Percentiles rank a stretch among this genome's conserved stretches.
Conservation (phyloP, 2,888 invertebrate genomes). For the Gortyna flavago region DNA sequence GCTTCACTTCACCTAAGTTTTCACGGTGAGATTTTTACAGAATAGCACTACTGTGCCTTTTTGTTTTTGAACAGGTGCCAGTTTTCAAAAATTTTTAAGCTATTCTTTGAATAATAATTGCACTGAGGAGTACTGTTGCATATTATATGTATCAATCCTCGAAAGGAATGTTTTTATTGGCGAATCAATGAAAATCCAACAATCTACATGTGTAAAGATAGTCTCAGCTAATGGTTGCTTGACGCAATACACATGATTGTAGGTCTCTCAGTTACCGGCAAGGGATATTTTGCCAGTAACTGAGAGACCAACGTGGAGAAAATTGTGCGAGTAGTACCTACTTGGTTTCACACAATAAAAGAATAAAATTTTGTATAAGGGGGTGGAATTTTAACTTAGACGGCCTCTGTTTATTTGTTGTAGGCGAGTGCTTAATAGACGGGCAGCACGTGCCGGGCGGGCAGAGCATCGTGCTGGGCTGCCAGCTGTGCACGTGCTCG, state of each 20-base stretch:
- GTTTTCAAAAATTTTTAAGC: background rate
- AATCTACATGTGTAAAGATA: background rate
- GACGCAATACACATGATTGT: background rate
- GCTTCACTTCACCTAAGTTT: too few species aligned
- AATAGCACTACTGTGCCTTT: too few species aligned
- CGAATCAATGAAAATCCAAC: background rate
- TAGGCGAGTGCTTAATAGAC: conserved; percentile 81
- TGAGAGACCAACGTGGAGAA: background rate
- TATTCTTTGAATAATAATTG: background rate
- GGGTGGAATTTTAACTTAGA: background rate
- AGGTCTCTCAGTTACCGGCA: background rate
- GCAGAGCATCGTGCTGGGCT: conserved; percentile 74
- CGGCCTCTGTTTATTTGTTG: background rate
- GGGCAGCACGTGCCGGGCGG: conserved; percentile 79
- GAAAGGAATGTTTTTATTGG: background rate
- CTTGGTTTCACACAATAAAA: background rate
- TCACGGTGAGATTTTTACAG: too few species aligned
- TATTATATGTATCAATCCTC: background rate
- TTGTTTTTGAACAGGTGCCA: background rate
- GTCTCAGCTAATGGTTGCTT: background rate
- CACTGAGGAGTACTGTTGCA: background rate
- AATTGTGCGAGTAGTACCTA: background rate
- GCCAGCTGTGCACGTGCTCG: conserved; percentile 80
- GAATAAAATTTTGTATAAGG: background rate
- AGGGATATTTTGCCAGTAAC: too few species aligned